These are phyloP conservation scores for Gnathonemus longibarbis DNA, from an alignment of 2,113 vertebrate species.

Conservation along the genomic window DNA sequence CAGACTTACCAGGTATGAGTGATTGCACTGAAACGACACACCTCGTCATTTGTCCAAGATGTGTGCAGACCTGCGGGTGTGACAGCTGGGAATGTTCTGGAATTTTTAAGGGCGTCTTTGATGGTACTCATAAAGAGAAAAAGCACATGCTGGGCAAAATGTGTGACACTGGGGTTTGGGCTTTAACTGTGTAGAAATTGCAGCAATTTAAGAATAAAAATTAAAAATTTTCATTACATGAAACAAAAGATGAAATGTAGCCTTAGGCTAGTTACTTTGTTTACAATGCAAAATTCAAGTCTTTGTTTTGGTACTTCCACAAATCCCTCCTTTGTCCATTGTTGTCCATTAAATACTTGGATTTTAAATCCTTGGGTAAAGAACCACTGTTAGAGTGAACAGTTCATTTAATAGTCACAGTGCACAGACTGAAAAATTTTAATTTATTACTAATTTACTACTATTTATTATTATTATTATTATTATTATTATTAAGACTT, in stretches of 20 bases:
- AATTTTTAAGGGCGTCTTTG: neutral
- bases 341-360: neutral
- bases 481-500: neutral
- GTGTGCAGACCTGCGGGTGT: neutral
- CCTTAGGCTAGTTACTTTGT: neutral
- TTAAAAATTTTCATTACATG: neutral
- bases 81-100: neutral
- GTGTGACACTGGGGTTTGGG: neutral
- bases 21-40: too few species aligned
- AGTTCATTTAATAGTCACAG: neutral
- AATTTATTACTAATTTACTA: neutral
- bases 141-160: neutral
- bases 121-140: neutral
- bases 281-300: neutral
- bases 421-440: neutral
- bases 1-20: constrained; percentile 81
- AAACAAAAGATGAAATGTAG: neutral
- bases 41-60: neutral
- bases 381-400: neutral
- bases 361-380: neutral
- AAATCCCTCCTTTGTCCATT: neutral
- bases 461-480: neutral
- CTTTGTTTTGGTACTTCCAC: neutral
- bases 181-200: neutral
- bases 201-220: neutral